Percentiles rank a stretch among this genome's conserved stretches.
These are phyloP conservation scores for Spodoptera littoralis DNA, from an alignment of 2,888 invertebrate genomes.

Conservation along the genomic window DNA sequence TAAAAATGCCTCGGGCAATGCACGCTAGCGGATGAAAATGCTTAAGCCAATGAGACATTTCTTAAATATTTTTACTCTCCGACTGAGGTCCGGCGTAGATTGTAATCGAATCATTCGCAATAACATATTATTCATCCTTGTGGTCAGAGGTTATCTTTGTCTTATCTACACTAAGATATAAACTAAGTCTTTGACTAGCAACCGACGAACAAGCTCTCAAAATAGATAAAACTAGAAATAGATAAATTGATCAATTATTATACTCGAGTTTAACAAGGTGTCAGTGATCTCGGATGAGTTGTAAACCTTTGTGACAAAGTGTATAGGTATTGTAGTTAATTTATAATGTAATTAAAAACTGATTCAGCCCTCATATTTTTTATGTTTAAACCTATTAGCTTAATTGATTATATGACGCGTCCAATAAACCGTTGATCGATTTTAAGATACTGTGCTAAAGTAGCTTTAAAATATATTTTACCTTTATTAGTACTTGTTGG, in stretches of 20 bases:
- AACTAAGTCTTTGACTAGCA: conserved; percentile 14
- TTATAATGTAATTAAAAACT: conserved; percentile 53
- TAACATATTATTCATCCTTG: conserved; percentile 47
- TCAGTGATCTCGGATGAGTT: conserved; percentile 50
- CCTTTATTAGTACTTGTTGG: no score
- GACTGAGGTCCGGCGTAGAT: conserved; percentile 17
- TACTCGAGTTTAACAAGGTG: conserved; percentile 33
- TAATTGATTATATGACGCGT: conserved; percentile 29
- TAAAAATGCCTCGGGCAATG: conserved; percentile 1
- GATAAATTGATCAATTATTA: conserved; percentile 47
- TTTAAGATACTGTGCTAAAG: no score
- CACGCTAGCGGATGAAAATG: conserved; percentile 6
- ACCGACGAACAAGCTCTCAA: conserved; percentile 19
- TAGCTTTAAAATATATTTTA: no score
- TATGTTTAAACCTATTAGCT: conserved; percentile 29
- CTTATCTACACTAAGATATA: conserved; percentile 31
- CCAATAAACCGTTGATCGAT: conserved; percentile 4
- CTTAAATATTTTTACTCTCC: conserved; percentile 26
- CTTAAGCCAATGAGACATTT: conserved; percentile 28
- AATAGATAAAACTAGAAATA: conserved; percentile 44
- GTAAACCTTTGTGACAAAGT: conserved; percentile 57
- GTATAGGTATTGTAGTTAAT: conserved; percentile 53
- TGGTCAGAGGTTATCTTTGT: conserved; percentile 46
- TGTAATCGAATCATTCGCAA: conserved; percentile 29
- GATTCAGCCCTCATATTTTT: no score